Percentiles rank a stretch among this genome's conserved stretches.
These are phyloP conservation scores for Lophochroa leadbeateri DNA, from an alignment of 2,113 vertebrate species.

Conservation along the genomic window DNA sequence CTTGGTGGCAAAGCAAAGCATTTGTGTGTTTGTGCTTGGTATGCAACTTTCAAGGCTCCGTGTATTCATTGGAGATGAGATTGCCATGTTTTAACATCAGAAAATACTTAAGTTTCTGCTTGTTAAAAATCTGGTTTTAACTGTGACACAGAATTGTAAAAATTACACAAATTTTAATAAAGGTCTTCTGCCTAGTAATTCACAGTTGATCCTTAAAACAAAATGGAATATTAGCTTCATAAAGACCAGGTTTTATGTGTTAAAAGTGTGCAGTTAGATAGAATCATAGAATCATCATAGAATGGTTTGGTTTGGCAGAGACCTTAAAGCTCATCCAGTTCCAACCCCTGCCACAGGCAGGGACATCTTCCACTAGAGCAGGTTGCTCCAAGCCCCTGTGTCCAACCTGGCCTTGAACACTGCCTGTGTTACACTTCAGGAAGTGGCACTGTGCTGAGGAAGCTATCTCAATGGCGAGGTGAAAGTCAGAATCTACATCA, in stretches of 20 bases:
- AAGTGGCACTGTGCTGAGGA: background rate
- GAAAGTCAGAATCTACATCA: background rate
- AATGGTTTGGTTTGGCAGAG: background rate
- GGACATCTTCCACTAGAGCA: background rate
- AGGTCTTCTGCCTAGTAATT: background rate
- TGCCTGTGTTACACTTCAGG: background rate
- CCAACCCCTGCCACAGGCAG: background rate
- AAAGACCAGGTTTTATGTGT: no score
- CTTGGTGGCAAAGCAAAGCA: background rate
- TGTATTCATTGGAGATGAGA: background rate
- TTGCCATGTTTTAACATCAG: background rate
- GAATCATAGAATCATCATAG: background rate
- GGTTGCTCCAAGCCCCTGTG: no score
- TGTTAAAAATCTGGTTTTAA: background rate
- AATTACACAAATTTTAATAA: background rate
- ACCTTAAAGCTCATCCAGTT: background rate
- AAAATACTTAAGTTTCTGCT: background rate
- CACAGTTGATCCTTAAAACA: background rate
- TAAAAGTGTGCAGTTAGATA: background rate
- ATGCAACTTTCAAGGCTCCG: background rate
- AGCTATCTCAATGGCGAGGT: background rate
- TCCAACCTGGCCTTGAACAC: background rate
- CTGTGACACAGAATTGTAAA: background rate
- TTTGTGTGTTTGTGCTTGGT: background rate
- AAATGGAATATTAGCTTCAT: fast-evolving